phyloP scores from a whole-genome alignment of 2,888 invertebrate genomes.

The Anoplius nigerrimus region DNA sequence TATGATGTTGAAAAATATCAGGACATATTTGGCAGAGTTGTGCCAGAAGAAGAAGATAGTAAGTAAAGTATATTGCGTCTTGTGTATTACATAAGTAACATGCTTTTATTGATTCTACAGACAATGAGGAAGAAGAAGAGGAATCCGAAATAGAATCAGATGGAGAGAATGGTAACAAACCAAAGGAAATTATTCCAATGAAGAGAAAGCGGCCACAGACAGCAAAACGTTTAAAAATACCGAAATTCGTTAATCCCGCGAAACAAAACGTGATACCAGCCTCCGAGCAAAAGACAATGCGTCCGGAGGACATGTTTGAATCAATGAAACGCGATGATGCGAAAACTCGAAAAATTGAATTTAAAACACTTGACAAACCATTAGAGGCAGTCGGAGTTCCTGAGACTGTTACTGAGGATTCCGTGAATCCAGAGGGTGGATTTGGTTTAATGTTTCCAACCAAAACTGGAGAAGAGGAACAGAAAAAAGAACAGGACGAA shows the following conservation, averaged over 20 bases:
- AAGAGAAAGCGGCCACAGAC: constrained; percentile 74
- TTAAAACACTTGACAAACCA: constrained; percentile 74
- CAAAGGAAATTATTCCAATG: constrained; percentile 74
- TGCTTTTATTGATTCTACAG: not conserved
- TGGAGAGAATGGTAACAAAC: constrained; percentile 71
- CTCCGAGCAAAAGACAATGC: constrained; percentile 66
- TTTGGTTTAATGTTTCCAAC: constrained; percentile 69
- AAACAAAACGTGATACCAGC: constrained; percentile 70
- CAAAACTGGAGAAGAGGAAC: constrained; percentile 42
- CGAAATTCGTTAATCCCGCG: constrained; percentile 76
- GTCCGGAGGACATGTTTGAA: constrained; percentile 78
- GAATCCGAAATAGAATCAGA: constrained; percentile 84
- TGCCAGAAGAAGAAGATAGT: constrained; percentile 31
- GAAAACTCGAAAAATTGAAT: constrained; percentile 76
- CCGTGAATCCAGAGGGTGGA: constrained; percentile 57
- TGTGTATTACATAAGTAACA: constrained; percentile 9
- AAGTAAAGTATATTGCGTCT: not conserved
- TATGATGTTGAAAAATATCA: constrained; percentile 68
- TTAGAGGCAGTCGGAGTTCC: constrained; percentile 39
- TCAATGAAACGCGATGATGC: constrained; percentile 71
- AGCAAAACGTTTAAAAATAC: constrained; percentile 76
- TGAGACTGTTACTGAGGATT: constrained; percentile 28
- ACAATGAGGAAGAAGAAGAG: constrained; percentile 64
- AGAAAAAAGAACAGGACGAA: constrained; percentile 26
- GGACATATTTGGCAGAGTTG: constrained; percentile 61